These are phyloP conservation scores for Muscicapa adusta DNA, from an alignment of 2,113 vertebrate species.

Conservation along the genomic window DNA sequence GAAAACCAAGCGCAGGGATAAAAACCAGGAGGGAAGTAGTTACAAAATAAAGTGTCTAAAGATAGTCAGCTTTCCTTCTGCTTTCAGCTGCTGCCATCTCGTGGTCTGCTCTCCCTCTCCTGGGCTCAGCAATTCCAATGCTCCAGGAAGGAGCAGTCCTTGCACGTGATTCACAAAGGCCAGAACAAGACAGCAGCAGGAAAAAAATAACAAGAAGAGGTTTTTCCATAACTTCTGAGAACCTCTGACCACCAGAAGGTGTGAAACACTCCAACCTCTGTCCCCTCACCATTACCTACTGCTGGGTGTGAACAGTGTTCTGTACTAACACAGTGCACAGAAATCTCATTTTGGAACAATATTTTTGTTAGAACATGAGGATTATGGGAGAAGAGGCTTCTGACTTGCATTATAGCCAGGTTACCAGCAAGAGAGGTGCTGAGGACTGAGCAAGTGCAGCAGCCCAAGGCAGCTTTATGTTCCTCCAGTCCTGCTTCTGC, in stretches of 20 bases:
- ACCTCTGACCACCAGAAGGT: not conserved
- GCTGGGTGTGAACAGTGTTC: not conserved
- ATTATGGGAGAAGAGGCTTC: not conserved
- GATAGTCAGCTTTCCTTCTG: not conserved
- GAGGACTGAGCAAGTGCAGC: not conserved
- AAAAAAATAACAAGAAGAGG: not conserved
- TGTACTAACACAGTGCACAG: not conserved
- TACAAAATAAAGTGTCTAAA: not conserved
- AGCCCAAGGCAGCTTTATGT: not conserved
- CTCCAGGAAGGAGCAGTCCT: rapidly evolving
- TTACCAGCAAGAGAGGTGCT: not conserved
- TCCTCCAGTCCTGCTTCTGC: not conserved
- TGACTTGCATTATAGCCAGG: not conserved
- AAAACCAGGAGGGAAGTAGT: not conserved
- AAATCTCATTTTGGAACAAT: not conserved
- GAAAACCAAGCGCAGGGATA: not conserved
- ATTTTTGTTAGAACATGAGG: not conserved
- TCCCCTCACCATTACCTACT: rapidly evolving
- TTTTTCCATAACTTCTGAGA: not conserved
- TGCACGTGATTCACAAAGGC: rapidly evolving
- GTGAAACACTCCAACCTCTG: not conserved
- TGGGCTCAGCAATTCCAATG: not conserved
- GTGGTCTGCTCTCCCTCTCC: not conserved
- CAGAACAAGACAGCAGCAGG: not conserved
- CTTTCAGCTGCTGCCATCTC: constrained; percentile 49